Percentiles rank a stretch among this genome's conserved stretches.
Evolutionary conservation across 2,797 vertebrate species (phyloP).

Genomic region (Pseudomugil tenellus): DNA sequence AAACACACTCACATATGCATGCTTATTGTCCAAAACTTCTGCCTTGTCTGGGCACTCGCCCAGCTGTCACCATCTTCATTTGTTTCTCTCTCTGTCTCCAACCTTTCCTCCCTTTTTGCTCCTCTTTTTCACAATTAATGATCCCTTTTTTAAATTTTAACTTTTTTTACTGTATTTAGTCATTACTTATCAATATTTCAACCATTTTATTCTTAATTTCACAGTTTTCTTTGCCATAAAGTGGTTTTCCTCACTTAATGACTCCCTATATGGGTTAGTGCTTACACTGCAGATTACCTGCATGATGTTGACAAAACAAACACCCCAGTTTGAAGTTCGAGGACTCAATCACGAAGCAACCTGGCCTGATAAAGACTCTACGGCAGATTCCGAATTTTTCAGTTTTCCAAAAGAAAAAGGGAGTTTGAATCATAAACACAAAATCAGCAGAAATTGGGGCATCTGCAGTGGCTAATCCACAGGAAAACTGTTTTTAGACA

Average conservation of each 20-base stretch:
- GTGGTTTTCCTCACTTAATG: conserved; percentile 7
- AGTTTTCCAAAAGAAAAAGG: background rate
- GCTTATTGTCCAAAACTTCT: conserved; percentile 50
- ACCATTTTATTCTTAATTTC: conserved; percentile 3
- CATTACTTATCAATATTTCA: conserved; percentile 12
- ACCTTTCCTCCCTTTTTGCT: conserved; percentile 6
- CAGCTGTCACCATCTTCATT: conserved; percentile 63
- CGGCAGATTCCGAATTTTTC: background rate
- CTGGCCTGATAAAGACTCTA: background rate
- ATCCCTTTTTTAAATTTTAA: conserved; percentile 31
- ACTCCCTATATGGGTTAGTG: conserved; percentile 5
- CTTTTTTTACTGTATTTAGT: conserved; percentile 4
- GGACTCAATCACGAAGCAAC: background rate
- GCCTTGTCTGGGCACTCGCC: conserved; percentile 65
- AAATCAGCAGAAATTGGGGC: conserved; percentile 7
- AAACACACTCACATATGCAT: conserved; percentile 15
- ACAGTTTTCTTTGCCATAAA: background rate
- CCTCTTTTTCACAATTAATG: conserved; percentile 37
- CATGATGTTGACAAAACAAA: conserved; percentile 1
- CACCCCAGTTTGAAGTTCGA: background rate
- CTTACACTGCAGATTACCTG: background rate
- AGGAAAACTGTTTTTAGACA: conserved; percentile 1
- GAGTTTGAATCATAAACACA: conserved; percentile 10
- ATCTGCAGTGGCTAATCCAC: background rate
- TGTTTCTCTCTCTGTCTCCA: conserved; percentile 32